Evolutionary conservation across 2,113 vertebrate genomes (phyloP).

Genomic region (Equus quagga): DNA sequence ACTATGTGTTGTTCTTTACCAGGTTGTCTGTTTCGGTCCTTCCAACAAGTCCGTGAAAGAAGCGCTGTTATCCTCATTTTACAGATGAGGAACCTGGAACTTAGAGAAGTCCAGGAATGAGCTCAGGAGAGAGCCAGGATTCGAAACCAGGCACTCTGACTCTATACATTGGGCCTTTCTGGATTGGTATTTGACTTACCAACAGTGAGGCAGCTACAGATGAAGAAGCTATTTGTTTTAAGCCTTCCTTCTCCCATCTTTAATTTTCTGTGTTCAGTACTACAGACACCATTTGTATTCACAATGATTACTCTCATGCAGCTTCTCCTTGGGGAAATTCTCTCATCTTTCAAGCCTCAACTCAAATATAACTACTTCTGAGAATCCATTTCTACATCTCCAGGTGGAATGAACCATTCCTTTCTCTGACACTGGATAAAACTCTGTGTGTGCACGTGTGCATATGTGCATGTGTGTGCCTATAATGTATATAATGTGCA

Average conservation of each 20-base stretch:
- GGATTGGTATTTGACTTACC: neutral
- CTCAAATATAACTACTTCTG: neutral
- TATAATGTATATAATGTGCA: neutral
- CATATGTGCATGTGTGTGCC: neutral
- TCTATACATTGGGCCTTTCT: neutral
- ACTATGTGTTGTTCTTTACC: neutral
- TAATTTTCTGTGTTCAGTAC: neutral
- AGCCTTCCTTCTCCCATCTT: neutral
- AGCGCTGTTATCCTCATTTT: neutral
- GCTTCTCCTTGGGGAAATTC: neutral
- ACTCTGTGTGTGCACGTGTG: neutral
- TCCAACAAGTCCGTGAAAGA: neutral
- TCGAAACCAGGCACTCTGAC: neutral
- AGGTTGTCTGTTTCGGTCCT: neutral
- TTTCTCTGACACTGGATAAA: conserved; percentile 51
- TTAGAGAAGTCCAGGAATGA: conserved; percentile 29
- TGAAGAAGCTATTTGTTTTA: neutral
- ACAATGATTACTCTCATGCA: neutral
- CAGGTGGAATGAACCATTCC: neutral
- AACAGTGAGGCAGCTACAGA: neutral
- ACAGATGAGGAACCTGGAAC: neutral
- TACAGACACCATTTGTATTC: neutral
- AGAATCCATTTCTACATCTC: neutral
- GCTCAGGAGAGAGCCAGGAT: neutral
- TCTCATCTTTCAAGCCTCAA: conserved; percentile 3